A percentile compares a stretch with the other conserved stretches of the same genome.
Evolutionary conservation across 2,113 vertebrate species (phyloP).

Genomic region (Laterallus jamaicensis): DNA sequence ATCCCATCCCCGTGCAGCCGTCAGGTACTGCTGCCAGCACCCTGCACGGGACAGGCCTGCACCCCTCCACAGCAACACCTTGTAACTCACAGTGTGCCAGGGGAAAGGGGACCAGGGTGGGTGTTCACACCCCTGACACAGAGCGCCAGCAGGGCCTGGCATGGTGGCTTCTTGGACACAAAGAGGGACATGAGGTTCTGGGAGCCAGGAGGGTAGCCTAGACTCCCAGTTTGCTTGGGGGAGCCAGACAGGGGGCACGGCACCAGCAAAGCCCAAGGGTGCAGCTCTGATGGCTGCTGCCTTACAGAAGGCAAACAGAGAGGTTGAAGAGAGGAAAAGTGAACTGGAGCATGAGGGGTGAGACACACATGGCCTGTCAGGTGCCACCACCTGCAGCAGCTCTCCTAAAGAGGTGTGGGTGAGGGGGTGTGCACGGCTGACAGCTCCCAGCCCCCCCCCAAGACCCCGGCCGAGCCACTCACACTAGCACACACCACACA

Average conservation of each 20-base stretch:
- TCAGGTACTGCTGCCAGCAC: fast-evolving
- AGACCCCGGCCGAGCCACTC: fast-evolving
- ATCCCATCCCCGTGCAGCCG: neutral
- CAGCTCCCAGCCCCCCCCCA: fast-evolving
- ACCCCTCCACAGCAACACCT: neutral
- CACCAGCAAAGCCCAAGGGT: neutral
- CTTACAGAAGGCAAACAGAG: neutral
- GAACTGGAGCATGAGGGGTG: fast-evolving
- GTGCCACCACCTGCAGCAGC: neutral
- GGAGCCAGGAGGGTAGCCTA: neutral
- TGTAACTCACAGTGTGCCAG: neutral
- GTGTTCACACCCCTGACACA: neutral
- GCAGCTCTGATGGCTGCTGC: neutral
- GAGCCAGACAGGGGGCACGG: neutral
- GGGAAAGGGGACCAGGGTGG: neutral
- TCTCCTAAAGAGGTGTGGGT: neutral
- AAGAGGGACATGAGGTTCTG: neutral
- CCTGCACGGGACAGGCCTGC: fast-evolving
- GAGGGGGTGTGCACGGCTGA: fast-evolving
- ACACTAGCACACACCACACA: slow-evolving; percentile 53
- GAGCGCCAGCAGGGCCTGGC: fast-evolving
- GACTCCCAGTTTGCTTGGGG: neutral
- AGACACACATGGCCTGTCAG: neutral
- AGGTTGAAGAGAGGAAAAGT: neutral
- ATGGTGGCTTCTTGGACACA: fast-evolving